phyloP scores from a whole-genome alignment of 2,113 vertebrate species.

The Vimba vimba region DNA sequence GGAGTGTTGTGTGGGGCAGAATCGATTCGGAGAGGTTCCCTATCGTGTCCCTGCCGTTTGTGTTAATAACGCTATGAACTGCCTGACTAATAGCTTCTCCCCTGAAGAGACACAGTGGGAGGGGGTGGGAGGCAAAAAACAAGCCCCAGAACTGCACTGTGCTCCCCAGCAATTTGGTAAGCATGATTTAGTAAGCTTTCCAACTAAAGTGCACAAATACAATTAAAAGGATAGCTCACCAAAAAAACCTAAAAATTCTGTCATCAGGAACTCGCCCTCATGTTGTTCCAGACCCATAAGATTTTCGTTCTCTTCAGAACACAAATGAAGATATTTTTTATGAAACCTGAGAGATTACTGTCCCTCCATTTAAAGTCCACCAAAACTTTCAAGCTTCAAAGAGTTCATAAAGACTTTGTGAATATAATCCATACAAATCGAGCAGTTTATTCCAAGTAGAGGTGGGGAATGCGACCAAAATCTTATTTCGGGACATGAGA shows the following conservation, averaged over 20 bases:
- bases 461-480: no score
- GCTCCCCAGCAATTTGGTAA: conserved; percentile 23
- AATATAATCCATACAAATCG: neutral
- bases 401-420: neutral
- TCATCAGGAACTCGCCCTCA: neutral
- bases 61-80: conserved; percentile 73
- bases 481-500: no score
- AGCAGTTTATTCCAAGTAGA: neutral
- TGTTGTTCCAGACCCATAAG: neutral
- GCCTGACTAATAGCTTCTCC: conserved; percentile 69
- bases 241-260: neutral
- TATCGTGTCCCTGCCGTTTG: conserved; percentile 69
- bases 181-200: conserved; percentile 25
- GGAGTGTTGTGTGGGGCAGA: conserved; percentile 63
- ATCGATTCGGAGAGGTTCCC: conserved; percentile 69
- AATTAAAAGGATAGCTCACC: neutral
- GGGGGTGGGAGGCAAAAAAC: conserved; percentile 33
- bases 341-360: neutral
- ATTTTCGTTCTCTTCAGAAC: neutral
- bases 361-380: neutral
- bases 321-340: neutral
- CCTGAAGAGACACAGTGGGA: conserved; percentile 58
- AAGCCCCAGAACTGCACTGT: conserved; percentile 27
- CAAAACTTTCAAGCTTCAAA: neutral
- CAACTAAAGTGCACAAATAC: neutral